These are phyloP conservation scores for Tenthredo scrophulariae DNA, from an alignment of 2,888 invertebrate species.

Conservation along the genomic window DNA sequence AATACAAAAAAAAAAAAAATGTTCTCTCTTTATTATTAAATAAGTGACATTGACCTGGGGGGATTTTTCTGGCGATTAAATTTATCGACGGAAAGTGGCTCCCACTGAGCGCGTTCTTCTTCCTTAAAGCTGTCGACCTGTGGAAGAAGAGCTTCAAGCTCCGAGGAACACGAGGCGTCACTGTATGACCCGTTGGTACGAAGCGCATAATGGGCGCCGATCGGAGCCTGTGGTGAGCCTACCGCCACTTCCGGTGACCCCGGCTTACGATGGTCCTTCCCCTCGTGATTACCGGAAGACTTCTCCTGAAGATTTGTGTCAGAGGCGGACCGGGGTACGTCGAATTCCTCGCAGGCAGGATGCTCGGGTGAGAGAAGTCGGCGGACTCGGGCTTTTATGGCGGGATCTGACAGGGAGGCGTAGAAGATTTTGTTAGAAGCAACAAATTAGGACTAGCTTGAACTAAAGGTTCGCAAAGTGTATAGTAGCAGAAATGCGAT, in stretches of 20 bases:
- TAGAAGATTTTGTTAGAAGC: conserved; percentile 18
- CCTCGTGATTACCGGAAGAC: conserved; percentile 68
- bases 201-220: conserved; percentile 77
- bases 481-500: not conserved
- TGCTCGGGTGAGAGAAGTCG: conserved; percentile 84
- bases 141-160: conserved; percentile 78
- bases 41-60: conserved; percentile 69
- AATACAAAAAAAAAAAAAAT: not conserved
- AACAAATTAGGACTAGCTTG: not conserved
- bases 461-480: not conserved
- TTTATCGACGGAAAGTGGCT: conserved; percentile 79
- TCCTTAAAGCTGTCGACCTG: conserved; percentile 77
- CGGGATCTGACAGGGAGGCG: conserved; percentile 82
- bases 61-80: conserved; percentile 75
- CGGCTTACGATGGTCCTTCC: conserved; percentile 65
- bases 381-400: conserved; percentile 90
- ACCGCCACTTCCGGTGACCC: conserved; percentile 67
- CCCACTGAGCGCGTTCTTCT: conserved; percentile 80
- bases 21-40: not conserved
- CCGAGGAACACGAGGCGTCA: conserved; percentile 75
- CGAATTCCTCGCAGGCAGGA: conserved; percentile 76
- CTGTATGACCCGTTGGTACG: conserved; percentile 82
- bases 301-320: conserved; percentile 64
- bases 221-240: conserved; percentile 68
- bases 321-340: conserved; percentile 61